Percentiles rank a stretch among this genome's conserved stretches.
phyloP scores from a whole-genome alignment of 2,113 vertebrate species.

The Amazona vittata region DNA sequence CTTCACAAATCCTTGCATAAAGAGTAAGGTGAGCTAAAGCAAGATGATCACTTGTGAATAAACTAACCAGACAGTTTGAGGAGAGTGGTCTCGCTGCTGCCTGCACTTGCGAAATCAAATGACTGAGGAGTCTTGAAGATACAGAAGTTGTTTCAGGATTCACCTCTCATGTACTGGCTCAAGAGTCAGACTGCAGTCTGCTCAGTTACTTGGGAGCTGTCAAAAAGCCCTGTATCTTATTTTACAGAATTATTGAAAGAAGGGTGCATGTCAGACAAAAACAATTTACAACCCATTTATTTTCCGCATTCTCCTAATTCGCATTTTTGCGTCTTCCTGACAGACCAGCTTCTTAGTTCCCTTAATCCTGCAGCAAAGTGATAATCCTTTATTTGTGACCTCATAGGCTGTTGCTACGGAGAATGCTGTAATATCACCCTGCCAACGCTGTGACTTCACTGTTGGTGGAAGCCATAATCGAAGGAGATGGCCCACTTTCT shows the following conservation, averaged over 20 bases:
- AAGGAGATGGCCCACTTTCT: background rate
- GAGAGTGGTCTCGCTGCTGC: background rate
- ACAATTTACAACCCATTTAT: background rate
- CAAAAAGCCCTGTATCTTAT: background rate
- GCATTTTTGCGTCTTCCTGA: slow-evolving; percentile 10
- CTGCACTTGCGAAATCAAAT: background rate
- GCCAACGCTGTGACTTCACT: background rate
- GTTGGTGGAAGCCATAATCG: background rate
- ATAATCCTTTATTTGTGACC: slow-evolving; percentile 44
- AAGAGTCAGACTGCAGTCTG: background rate
- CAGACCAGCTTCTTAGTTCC: slow-evolving; percentile 21
- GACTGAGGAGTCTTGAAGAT: background rate
- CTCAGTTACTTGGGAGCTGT: background rate
- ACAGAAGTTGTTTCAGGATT: background rate
- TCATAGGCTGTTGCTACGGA: slow-evolving; percentile 26
- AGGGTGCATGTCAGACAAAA: background rate
- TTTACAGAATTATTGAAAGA: background rate
- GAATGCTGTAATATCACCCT: background rate
- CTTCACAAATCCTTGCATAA: background rate
- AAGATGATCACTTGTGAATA: background rate
- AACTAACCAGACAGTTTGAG: background rate
- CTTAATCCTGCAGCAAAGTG: slow-evolving; percentile 36
- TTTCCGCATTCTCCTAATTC: slow-evolving; percentile 35
- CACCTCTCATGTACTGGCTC: background rate
- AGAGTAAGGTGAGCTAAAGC: background rate